Evolutionary conservation across 2,888 invertebrate species (phyloP).

Genomic region (Gastracanthus pulcherrimus): DNA sequence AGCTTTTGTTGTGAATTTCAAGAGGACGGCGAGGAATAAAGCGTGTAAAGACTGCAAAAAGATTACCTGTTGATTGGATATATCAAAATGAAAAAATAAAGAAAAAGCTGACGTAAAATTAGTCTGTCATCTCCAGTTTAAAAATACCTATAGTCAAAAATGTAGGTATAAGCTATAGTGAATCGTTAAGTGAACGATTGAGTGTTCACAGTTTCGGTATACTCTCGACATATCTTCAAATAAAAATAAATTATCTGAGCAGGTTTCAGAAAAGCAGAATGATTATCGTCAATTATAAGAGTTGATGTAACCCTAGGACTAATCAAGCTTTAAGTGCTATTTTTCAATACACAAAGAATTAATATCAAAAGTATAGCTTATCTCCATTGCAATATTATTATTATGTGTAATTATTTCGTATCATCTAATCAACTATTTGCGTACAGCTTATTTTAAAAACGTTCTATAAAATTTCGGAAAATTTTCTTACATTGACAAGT

Average conservation of each 20-base stretch:
- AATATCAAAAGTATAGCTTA: slow-evolving; percentile 9
- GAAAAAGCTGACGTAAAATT: slow-evolving; percentile 47
- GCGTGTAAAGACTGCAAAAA: slow-evolving; percentile 39
- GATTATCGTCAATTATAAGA: slow-evolving; percentile 72
- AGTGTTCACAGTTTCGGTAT: slow-evolving; percentile 68
- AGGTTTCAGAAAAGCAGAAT: slow-evolving; percentile 74
- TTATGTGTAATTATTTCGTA: not conserved
- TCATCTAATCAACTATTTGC: not conserved
- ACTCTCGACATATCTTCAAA: slow-evolving; percentile 72
- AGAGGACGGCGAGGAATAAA: not conserved
- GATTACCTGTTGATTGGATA: slow-evolving; percentile 46
- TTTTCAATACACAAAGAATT: not conserved
- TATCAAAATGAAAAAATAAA: slow-evolving; percentile 60
- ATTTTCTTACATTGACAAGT: slow-evolving; percentile 42
- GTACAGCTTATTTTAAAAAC: not conserved
- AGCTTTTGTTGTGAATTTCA: slow-evolving; percentile 26
- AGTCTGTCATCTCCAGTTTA: slow-evolving; percentile 61
- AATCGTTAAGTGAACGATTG: slow-evolving; percentile 64
- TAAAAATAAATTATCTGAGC: slow-evolving; percentile 69
- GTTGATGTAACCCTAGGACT: slow-evolving; percentile 71
- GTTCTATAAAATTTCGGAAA: not conserved
- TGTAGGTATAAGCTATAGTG: slow-evolving; percentile 61
- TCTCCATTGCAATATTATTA: not conserved
- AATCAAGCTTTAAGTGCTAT: not conserved
- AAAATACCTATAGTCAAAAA: slow-evolving; percentile 61